Evolutionary conservation across 1,140 invertebrate species (phyloP), one percentile per base, ranked within the genome.

Genomic region (Drosophila auraria): DNA sequence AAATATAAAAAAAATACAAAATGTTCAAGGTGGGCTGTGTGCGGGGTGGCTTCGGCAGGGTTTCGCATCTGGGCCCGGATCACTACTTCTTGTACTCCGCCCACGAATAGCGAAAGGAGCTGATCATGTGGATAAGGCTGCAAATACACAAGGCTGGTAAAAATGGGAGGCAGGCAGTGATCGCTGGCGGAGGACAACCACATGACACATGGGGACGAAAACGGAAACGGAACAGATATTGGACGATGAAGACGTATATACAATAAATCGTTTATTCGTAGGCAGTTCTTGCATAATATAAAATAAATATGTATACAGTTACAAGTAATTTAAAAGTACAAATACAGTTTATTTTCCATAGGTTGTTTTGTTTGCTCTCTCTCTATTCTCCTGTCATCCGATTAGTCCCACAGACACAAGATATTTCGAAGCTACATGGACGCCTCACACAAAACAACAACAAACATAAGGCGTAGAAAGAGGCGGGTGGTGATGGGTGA

Each of bases 281-380:
- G 86, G 86, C 86, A 90, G 86, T 90, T 90, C 82, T 90, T 86
- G 86, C 86, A 90, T 90, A 86, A 91, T 91, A 90, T 90, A 90
- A 90, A 90, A 90, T 90, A 87, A 87, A 87, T 87, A 83, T 83
- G 84, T 87, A 90, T 87, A 91, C 78, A 90, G 79, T 87, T 90
- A 90, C 87, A 90, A 90, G 82, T 90, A 90, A 90, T 91, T 89
- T 86, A 82, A 90, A 87, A 90, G 81, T 90, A 90, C 86, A 90
- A 90, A 90, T 90, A 89, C 86, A 90, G 79, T 87, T 90, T 89
- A 82, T 76, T 84, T 82, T 87, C 78, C 61, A 90, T 90, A 90
- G 86, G 80, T 78, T 78, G 53, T 65, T 71, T 64, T 79, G 64
- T 62, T 72, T 74, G 49, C 45, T 66, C 33, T 73, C 44, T 42